Conservation (phyloP, 1,140 invertebrate species). For the Drosophila melanica region DNA sequence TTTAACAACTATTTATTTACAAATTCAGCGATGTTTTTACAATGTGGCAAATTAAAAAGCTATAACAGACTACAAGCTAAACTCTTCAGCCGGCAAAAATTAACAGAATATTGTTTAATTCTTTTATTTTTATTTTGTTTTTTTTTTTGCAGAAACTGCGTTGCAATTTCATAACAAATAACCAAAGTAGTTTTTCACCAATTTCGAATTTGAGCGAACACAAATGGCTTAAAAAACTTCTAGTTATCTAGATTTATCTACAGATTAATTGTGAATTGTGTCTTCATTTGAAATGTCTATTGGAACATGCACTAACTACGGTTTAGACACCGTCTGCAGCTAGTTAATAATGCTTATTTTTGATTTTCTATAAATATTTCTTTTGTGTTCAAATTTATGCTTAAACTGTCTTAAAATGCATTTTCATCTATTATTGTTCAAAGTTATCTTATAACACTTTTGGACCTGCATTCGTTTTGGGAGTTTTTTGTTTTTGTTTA, state of each 20-base stretch:
- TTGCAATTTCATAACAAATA: slow-evolving; percentile 8
- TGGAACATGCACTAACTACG: slow-evolving; percentile 50
- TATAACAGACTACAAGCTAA: slow-evolving; percentile 65
- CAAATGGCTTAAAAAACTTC: slow-evolving; percentile 27
- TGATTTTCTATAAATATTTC: slow-evolving; percentile 39
- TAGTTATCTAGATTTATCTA: slow-evolving; percentile 32
- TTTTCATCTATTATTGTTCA: slow-evolving; percentile 77
- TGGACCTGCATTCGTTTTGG: slow-evolving; percentile 72
- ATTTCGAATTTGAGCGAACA: too few relatives aligned
- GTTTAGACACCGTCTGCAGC: slow-evolving; percentile 33
- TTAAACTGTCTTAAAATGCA: slow-evolving; percentile 73
- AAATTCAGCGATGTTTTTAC: slow-evolving; percentile 28
- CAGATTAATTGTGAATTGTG: slow-evolving; percentile 20
- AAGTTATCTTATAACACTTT: slow-evolving; percentile 78
- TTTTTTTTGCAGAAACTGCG: not conserved
- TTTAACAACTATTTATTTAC: slow-evolving; percentile 68
- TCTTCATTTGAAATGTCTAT: slow-evolving; percentile 29
- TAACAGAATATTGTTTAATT: slow-evolving; percentile 5
- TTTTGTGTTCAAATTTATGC: slow-evolving; percentile 19
- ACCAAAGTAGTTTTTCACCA: slow-evolving; percentile 19
- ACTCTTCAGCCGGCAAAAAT: slow-evolving; percentile 29
- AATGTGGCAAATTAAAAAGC: slow-evolving; percentile 65
- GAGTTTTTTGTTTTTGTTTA: slow-evolving; percentile 21
- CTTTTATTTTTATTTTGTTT: not conserved
- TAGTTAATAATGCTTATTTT: slow-evolving; percentile 23